Conservation (phyloP, 2,113 vertebrate genomes). For the Paradisaea rubra region DNA sequence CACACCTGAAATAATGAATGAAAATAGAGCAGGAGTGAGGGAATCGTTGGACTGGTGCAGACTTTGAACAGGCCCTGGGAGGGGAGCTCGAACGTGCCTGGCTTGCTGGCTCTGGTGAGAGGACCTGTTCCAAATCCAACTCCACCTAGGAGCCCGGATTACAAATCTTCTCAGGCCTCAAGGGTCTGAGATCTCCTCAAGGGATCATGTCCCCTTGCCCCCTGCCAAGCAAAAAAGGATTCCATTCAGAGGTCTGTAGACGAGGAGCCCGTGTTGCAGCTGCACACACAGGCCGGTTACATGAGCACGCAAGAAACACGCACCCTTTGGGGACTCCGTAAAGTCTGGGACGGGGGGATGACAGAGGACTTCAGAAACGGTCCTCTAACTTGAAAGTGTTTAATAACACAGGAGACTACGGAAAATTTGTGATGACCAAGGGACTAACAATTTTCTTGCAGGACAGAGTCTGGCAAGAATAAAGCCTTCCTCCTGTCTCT, state of each 20-base stretch:
- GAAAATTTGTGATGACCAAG: not conserved
- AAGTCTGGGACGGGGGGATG: not conserved
- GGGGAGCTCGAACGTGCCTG: not conserved
- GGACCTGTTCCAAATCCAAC: not conserved
- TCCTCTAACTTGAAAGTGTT: not conserved
- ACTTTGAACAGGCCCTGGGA: not conserved
- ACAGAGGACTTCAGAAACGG: not conserved
- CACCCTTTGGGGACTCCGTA: not conserved
- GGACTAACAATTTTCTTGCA: not conserved
- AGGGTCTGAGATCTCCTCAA: not conserved
- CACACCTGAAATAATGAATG: slow-evolving; percentile 36
- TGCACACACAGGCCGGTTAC: not conserved
- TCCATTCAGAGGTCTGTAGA: not conserved
- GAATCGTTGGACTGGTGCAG: not conserved
- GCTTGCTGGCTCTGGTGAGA: not conserved
- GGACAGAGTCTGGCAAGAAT: not conserved
- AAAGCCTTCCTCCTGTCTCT: not conserved
- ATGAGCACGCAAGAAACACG: not conserved
- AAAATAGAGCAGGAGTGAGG: slow-evolving; percentile 3
- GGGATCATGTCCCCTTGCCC: not conserved
- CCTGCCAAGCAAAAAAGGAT: not conserved
- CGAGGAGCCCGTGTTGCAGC: not conserved
- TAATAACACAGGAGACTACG: not conserved
- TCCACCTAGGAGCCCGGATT: not conserved
- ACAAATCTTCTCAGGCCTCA: not conserved